phyloP scores from a whole-genome alignment of 2,797 vertebrate species.

The Mus minutoides region DNA sequence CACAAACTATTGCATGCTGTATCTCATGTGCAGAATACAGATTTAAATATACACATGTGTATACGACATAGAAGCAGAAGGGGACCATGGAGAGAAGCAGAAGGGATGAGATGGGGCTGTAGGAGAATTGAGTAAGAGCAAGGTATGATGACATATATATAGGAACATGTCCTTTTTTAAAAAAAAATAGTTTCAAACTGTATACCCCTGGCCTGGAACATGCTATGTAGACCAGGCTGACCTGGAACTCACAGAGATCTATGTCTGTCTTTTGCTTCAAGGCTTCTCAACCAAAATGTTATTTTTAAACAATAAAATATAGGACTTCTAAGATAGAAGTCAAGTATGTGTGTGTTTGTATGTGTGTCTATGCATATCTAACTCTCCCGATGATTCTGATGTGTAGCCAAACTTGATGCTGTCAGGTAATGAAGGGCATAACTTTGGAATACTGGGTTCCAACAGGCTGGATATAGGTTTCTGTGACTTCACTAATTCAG shows the following conservation, averaged over 20 bases:
- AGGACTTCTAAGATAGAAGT: background rate
- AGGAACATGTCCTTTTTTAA: background rate
- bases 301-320: background rate
- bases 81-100: background rate
- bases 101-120: background rate
- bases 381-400: constrained; percentile 48
- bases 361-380: background rate
- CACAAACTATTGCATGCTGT: background rate
- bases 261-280: background rate
- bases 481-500: background rate
- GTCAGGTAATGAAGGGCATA: constrained; percentile 21
- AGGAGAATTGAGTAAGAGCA: background rate
- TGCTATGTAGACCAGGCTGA: background rate
- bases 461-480: background rate
- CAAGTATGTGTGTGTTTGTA: background rate
- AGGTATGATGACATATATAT: background rate
- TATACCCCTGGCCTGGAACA: background rate
- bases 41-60: background rate
- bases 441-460: constrained; percentile 49
- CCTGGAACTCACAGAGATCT: background rate
- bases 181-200: background rate
- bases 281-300: background rate
- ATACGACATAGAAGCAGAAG: background rate
- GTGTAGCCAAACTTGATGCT: constrained; percentile 21
- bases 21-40: background rate